These are phyloP conservation scores for Miichthys miiuy DNA, from an alignment of 2,797 vertebrate species.

Conservation along the genomic window DNA sequence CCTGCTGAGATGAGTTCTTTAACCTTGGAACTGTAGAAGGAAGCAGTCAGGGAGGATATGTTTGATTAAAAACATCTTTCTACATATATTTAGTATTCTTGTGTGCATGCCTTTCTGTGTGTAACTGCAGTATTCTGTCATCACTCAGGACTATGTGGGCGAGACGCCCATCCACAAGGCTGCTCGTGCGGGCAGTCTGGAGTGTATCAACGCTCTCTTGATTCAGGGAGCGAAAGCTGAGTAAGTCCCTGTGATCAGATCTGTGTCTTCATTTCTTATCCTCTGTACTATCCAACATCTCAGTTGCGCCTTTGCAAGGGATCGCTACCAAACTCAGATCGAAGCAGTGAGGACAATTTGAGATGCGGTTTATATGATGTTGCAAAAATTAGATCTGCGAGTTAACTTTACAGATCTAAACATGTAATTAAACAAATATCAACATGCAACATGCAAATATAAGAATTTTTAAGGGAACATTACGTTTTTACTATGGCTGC, in stretches of 20 bases:
- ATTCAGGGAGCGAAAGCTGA: constrained; percentile 95
- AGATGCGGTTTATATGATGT: neutral
- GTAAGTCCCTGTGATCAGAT: constrained; percentile 90
- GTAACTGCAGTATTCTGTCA: constrained; percentile 60
- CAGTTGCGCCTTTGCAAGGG: constrained; percentile 77
- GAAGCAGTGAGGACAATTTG: neutral
- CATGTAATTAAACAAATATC: neutral
- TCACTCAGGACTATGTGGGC: constrained; percentile 96
- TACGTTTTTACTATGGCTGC: neutral
- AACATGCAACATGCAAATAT: neutral
- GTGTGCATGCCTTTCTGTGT: constrained; percentile 18
- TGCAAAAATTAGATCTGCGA: constrained; percentile 7
- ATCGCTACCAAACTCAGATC: constrained; percentile 75
- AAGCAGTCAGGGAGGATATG: neutral
- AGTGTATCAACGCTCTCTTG: constrained; percentile 97
- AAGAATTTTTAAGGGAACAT: neutral
- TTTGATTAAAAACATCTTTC: constrained; percentile 4
- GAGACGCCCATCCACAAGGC: constrained; percentile 99
- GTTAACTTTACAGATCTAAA: constrained; percentile 16
- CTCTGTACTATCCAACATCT: constrained; percentile 73
- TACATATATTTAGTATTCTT: too few relatives aligned
- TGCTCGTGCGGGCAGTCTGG: constrained; percentile 97
- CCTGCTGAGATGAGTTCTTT: constrained; percentile 21
- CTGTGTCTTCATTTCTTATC: constrained; percentile 68
- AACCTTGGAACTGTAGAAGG: neutral